phyloP scores from a whole-genome alignment of 2,113 vertebrate genomes.

The Equus przewalskii region DNA sequence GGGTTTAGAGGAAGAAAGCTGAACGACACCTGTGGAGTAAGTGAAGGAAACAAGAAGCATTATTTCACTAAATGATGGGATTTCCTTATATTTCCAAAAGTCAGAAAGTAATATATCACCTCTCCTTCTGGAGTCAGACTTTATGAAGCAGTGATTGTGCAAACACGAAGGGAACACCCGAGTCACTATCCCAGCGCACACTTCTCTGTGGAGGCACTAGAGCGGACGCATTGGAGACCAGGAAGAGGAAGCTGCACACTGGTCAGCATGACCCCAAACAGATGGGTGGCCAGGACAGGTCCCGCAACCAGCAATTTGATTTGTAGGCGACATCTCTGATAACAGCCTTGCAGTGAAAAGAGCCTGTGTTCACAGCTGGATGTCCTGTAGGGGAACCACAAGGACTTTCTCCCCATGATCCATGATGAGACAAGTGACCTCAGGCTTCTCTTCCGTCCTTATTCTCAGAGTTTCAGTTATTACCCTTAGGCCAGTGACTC shows the following conservation, averaged over 20 bases:
- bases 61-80: constrained; percentile 28
- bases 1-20: neutral
- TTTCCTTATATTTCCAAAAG: constrained; percentile 47
- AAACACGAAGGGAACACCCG: neutral
- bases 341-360: neutral
- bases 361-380: neutral
- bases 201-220: neutral
- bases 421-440: neutral
- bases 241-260: neutral
- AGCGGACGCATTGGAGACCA: neutral
- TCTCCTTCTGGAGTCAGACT: neutral
- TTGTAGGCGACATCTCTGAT: neutral
- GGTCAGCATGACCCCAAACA: neutral
- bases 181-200: neutral
- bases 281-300: neutral
- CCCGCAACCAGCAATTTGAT: neutral
- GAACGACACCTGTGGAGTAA: neutral
- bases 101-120: neutral
- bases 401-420: neutral
- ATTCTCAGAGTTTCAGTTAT: neutral
- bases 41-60: neutral
- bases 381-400: rapidly evolving
- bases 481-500: neutral
- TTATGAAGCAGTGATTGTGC: neutral
- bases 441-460: neutral